A percentile compares a stretch with the other conserved stretches of the same genome.
phyloP scores from a whole-genome alignment of 1,140 invertebrate genomes.

The Caenorhabditis elegans region DNA sequence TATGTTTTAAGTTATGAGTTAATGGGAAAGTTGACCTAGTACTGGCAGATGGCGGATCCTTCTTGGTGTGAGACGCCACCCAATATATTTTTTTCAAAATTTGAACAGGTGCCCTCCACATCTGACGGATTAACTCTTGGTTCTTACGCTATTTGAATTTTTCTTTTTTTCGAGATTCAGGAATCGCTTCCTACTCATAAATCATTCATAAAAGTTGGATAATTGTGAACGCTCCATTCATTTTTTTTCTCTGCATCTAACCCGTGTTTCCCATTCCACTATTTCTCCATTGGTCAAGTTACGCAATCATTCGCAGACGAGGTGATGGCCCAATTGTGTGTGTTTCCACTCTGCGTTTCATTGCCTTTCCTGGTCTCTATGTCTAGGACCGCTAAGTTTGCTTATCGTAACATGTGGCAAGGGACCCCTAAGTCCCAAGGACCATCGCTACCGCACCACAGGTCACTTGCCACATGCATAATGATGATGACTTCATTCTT shows the following conservation, averaged over 20 bases:
- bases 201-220: background rate
- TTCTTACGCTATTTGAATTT: background rate
- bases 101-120: background rate
- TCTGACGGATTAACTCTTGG: background rate
- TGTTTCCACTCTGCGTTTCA: background rate
- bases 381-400: background rate
- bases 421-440: background rate
- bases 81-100: background rate
- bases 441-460: slow-evolving; percentile 18
- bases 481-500: slow-evolving; percentile 8
- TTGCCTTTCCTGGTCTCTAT: background rate
- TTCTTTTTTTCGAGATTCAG: background rate
- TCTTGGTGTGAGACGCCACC: background rate
- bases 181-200: background rate
- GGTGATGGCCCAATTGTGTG: slow-evolving; percentile 17
- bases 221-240: slow-evolving; percentile 26
- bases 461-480: slow-evolving; percentile 7
- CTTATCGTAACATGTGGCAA: slow-evolving; percentile 29
- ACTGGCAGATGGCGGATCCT: background rate
- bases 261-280: background rate
- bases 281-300: slow-evolving; percentile 15
- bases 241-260: background rate
- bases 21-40: slow-evolving; percentile 17
- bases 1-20: background rate
- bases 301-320: slow-evolving; percentile 22